phyloP scores from a whole-genome alignment of 2,113 vertebrate genomes.

The Electrona antarctica region DNA sequence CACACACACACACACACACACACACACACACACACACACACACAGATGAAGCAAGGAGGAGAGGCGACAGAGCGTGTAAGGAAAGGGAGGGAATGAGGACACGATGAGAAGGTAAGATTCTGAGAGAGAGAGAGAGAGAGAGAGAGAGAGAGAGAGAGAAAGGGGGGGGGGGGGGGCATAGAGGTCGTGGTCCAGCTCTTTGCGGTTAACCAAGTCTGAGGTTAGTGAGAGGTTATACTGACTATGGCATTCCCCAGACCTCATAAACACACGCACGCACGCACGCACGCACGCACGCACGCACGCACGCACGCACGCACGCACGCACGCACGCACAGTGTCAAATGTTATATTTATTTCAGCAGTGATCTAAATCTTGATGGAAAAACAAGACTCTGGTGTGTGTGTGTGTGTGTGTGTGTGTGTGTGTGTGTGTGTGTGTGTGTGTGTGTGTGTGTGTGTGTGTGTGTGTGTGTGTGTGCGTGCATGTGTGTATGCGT shows the following conservation, averaged over 20 bases:
- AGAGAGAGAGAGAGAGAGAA: neutral
- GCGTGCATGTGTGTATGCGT: too few species aligned
- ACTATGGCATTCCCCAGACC: neutral
- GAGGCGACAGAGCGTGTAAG: neutral
- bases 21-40: neutral
- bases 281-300: neutral
- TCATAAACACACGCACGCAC: neutral
- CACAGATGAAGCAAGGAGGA: neutral
- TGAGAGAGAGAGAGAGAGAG: neutral
- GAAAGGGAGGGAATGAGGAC: neutral
- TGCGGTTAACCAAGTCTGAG: neutral
- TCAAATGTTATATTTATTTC: too few species aligned
- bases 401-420: neutral
- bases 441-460: too few species aligned
- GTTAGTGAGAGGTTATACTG: slow-evolving; percentile 1
- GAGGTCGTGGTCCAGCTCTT: neutral
- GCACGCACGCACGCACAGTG: neutral
- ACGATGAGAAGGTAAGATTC: neutral
- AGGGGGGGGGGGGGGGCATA: neutral
- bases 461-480: neutral
- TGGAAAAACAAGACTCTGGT: too few species aligned
- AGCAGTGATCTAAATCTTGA: too few species aligned
- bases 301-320: neutral
- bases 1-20: neutral
- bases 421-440: too few species aligned